A percentile compares a stretch with the other conserved stretches of the same genome.
Conservation (phyloP, 2,888 invertebrate genomes). For the Apodemia duryi region DNA sequence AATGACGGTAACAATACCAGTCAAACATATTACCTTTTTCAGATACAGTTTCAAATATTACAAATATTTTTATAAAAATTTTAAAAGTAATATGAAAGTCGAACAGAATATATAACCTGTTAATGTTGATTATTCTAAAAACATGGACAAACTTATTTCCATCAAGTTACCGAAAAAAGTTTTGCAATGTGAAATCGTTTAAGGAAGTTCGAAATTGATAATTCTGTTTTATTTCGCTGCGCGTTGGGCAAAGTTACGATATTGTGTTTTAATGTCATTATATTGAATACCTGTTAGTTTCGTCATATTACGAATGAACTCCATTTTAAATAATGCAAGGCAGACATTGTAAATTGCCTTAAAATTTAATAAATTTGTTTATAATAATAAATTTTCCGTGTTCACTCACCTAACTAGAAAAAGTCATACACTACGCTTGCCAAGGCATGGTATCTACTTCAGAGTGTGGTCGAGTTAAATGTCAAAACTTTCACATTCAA, state of each 20-base stretch:
- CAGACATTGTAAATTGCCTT: no score
- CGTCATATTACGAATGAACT: no score
- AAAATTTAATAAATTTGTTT: no score
- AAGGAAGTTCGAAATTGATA: background rate
- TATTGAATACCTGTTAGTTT: background rate
- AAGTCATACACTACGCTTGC: no score
- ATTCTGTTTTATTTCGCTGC: background rate
- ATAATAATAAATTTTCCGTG: no score
- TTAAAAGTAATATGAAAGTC: background rate
- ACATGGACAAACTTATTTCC: slow-evolving; percentile 3
- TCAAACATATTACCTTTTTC: background rate
- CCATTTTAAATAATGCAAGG: no score
- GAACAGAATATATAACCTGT: background rate
- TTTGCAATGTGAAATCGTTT: background rate
- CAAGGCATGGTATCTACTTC: no score
- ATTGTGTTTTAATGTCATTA: background rate
- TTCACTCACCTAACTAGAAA: no score
- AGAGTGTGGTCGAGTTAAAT: no score
- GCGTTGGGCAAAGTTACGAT: background rate
- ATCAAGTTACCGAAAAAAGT: background rate
- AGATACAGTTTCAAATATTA: background rate
- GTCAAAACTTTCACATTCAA: no score
- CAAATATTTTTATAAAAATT: background rate
- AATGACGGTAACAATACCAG: background rate
- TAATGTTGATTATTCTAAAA: slow-evolving; percentile 6